Conservation (phyloP, 2,888 invertebrate species). For the Morpho helenor region DNA sequence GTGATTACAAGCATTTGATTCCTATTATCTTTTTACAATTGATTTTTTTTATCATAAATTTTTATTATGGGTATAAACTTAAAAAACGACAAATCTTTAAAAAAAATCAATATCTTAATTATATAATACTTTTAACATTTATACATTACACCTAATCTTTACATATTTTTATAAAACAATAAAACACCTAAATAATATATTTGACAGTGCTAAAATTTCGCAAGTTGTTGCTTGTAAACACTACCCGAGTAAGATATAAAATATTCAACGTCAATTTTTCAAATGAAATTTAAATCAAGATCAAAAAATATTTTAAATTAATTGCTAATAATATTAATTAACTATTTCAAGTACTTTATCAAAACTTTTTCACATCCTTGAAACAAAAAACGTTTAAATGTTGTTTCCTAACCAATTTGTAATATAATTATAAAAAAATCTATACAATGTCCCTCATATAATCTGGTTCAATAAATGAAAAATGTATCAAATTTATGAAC, state of each 20-base stretch:
- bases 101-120: background rate
- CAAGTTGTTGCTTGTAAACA: background rate
- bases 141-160: constrained; percentile 5
- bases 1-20: no score
- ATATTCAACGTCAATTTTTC: background rate
- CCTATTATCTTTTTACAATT: background rate
- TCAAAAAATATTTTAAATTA: no score
- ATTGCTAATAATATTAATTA: no score
- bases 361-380: no score
- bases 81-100: constrained; percentile 1
- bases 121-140: constrained; percentile 5
- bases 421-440: constrained; percentile 11
- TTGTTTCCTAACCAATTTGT: background rate
- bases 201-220: constrained; percentile 17
- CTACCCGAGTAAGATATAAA: background rate
- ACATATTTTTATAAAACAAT: constrained; percentile 1
- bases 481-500: constrained; percentile 2
- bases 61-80: constrained; percentile 3
- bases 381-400: no score
- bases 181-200: constrained; percentile 10
- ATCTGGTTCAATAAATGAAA: constrained; percentile 12
- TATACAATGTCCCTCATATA: constrained; percentile 21
- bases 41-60: background rate
- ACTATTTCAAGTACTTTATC: no score
- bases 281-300: background rate